Evolutionary conservation across 1,140 invertebrate genomes (phyloP), one percentile per base, ranked within the genome.

Genomic region (Zaprionus ornatus): DNA sequence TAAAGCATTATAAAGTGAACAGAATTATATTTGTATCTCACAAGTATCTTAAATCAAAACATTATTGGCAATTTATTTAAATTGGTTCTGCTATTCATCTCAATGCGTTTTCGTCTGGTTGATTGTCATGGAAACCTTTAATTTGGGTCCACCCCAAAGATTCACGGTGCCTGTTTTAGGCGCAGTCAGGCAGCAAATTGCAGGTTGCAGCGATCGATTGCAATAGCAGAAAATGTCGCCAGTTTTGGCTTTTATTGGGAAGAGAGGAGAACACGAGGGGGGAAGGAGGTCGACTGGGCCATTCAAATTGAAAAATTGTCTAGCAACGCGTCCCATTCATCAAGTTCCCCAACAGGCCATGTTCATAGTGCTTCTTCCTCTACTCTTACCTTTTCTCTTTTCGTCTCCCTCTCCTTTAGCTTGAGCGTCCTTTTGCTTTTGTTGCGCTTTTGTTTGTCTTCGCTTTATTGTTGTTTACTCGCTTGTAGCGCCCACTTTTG

Each of bases 281-380:
- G 45, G 3, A 0, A 21, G 2, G 10, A 9, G 45, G 9, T 17
- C 42, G 42, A n/a, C 17, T 19, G 45, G 17, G 63, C 71, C 80
- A 88, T 88, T 88, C 84, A 88, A 84, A 88, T 88, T 88, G 85
- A 88, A 88, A 84, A 88, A 90, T 90, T 79, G 84, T 87, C 84
- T 88, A 88, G 84, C 84, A 88, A 88, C 71, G 84, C 85, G 85
- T 76, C 21, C 60, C 84, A 84, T 88, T 88, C 85, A 80, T 84
- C 84, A 88, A 84, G 84, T 80, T 48, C 3, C 59, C 68, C 15
- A 32, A 32, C 6, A 62, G 65, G n/a, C 21, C n/a, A 5, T 50
- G 21, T 7, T 32, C 13, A 25, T 6, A 17, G 21, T n/a, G 45
- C 45, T 21, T 10, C 15, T 17, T 56, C n/a, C 54, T 25, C 25